Evolutionary conservation across 2,113 vertebrate species (phyloP), one percentile per base, ranked within the genome.

Genomic region (Dicerorhinus sumatrensis): DNA sequence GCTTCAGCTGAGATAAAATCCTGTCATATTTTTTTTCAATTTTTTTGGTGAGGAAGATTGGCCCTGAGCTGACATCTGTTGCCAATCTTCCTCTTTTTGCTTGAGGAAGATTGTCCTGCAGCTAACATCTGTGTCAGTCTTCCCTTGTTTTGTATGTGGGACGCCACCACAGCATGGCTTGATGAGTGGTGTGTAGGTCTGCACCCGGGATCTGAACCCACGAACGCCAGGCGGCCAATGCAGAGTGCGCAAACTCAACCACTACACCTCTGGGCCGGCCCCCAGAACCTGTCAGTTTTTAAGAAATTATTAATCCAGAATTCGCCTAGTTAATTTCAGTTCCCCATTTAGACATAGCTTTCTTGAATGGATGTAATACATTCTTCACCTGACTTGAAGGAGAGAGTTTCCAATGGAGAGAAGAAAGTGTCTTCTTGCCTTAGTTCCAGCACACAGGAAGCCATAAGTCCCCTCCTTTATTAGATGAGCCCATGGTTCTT

Each of bases 391-490:
- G 48, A 58, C 51, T 18, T n/a, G 18, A 91, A 75, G 39, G 54
- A 56, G 70, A 54, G 33, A n/a, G 20, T 92, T 69, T 81, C 72
- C 65, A 42, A 0, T 56, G 77, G 36, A 29, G 31, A 33, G 23
- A 80, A 67, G 63, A 54, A 23, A 17, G 6, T 82, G 69, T 25
- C 58, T 56, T 79, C 51, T 62, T 33, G 10, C 31, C n/a, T 65
- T 23, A 20, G 23, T 48, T 42, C 17, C 6, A 18, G 13, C 4
- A 25, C 63, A 17, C 6, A 3, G 33, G 46, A 85, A 56, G 33
- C 29, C 2, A 0, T 1, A 5, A 29, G 25, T n/a, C 9, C 0
- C 17, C 51, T 31, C 11, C 36, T 48, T 56, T 18, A 21, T 56
- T 23, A 7, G 42, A 33, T 13, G 58, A 62, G n/a, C n/a, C 29